Evolutionary conservation across 2,113 vertebrate genomes (phyloP).

Genomic region (Pelvicachromis taeniatus): DNA sequence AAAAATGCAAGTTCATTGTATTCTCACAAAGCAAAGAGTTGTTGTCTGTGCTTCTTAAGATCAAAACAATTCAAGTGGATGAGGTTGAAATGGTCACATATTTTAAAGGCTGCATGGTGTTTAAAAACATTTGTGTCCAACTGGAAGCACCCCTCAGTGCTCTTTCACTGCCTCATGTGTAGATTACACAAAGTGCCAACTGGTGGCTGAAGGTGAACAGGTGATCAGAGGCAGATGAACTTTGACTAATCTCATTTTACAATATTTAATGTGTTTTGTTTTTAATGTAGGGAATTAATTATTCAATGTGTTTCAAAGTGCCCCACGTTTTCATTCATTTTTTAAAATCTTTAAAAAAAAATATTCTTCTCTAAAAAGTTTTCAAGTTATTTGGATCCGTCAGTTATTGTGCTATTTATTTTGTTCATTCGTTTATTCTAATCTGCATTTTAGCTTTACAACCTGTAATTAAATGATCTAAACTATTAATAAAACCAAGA

Average conservation of each 20-base stretch:
- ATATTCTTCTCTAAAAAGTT: background rate
- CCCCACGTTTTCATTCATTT: background rate
- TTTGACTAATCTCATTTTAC: fast-evolving
- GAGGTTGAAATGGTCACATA: too few species aligned
- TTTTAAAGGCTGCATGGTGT: background rate
- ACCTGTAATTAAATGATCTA: too few species aligned
- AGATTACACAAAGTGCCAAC: background rate
- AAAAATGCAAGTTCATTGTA: too few species aligned
- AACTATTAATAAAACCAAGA: too few species aligned
- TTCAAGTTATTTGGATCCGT: background rate
- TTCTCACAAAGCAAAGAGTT: too few species aligned
- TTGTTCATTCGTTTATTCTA: too few species aligned
- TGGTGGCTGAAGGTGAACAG: background rate
- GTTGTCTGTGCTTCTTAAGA: too few species aligned
- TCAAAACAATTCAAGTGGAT: too few species aligned
- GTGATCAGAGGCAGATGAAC: background rate
- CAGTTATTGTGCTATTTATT: background rate
- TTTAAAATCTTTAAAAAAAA: background rate
- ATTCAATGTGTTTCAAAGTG: background rate
- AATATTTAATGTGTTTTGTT: background rate
- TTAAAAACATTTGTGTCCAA: background rate
- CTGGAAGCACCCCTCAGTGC: too few species aligned
- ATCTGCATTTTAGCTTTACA: too few species aligned
- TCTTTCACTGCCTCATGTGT: background rate
- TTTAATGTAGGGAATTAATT: background rate